phyloP scores from a whole-genome alignment of 2,888 invertebrate species.

The Pyrgus malvae region DNA sequence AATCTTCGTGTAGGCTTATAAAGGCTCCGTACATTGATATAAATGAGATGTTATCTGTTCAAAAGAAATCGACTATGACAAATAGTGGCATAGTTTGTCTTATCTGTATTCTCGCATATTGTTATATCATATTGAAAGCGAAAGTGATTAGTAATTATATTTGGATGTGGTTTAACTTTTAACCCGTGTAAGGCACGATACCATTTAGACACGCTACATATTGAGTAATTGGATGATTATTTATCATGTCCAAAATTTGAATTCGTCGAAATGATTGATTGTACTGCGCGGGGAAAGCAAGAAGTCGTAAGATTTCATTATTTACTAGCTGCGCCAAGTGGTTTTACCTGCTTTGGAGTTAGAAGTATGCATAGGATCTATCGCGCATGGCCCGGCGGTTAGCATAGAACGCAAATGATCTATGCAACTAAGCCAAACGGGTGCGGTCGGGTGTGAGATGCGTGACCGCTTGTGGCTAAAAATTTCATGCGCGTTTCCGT shows the following conservation, averaged over 20 bases:
- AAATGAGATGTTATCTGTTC: conserved; percentile 41
- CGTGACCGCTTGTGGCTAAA: too few species aligned
- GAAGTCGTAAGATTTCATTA: neutral
- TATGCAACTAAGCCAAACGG: too few species aligned
- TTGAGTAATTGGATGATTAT: conserved; percentile 29
- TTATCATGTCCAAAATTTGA: conserved; percentile 20
- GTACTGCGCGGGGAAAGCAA: conserved; percentile 18
- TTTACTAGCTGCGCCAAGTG: too few species aligned
- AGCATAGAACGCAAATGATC: too few species aligned
- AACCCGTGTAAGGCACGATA: conserved; percentile 25
- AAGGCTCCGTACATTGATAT: conserved; percentile 16
- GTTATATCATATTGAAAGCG: conserved; percentile 33
- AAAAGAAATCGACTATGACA: conserved; percentile 50
- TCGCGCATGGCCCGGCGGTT: too few species aligned
- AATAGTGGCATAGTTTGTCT: conserved; percentile 45
- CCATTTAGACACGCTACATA: conserved; percentile 21
- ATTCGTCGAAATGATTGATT: conserved; percentile 27
- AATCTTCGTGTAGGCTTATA: conserved; percentile 16
- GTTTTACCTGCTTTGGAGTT: too few species aligned
- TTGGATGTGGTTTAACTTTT: conserved; percentile 28
- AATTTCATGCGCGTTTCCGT: too few species aligned
- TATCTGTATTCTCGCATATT: conserved; percentile 29
- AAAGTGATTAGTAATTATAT: conserved; percentile 34
- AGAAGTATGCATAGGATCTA: too few species aligned
- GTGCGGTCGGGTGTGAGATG: too few species aligned